phyloP scores from a whole-genome alignment of 2,888 invertebrate genomes.

The Drosophila glabriapex region DNA sequence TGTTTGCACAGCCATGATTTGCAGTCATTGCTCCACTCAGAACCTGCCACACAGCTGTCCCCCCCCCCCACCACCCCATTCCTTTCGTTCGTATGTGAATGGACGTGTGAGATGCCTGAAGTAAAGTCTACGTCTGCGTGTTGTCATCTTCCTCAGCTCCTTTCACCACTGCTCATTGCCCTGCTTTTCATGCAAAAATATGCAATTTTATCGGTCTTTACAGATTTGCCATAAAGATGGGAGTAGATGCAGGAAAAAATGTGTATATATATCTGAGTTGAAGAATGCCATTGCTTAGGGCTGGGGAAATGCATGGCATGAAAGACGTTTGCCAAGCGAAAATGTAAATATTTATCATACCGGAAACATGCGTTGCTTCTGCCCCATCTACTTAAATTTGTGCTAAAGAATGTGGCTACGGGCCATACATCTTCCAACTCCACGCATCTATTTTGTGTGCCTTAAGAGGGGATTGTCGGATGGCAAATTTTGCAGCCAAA shows the following conservation, averaged over 20 bases:
- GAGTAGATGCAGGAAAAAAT: slow-evolving; percentile 5
- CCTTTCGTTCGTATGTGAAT: slow-evolving; percentile 11
- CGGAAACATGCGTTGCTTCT: slow-evolving; percentile 60
- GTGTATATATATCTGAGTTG: slow-evolving; percentile 43
- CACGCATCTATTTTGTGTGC: background rate
- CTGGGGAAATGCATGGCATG: slow-evolving; percentile 46
- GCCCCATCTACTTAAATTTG: slow-evolving; percentile 60
- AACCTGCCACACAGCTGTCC: background rate
- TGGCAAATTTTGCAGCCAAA: slow-evolving; percentile 33
- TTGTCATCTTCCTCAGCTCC: slow-evolving; percentile 12
- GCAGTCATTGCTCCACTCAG: slow-evolving; percentile 57
- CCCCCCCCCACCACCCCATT: too few relatives aligned
- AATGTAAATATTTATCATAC: slow-evolving; percentile 81
- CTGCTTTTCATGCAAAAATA: slow-evolving; percentile 70
- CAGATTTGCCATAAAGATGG: slow-evolving; percentile 63
- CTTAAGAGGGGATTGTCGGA: background rate
- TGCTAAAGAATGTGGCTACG: slow-evolving; percentile 39
- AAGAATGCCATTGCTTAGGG: slow-evolving; percentile 33
- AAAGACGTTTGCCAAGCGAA: slow-evolving; percentile 75
- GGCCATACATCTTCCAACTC: slow-evolving; percentile 5
- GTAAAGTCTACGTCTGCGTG: slow-evolving; percentile 43
- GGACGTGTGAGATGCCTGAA: slow-evolving; percentile 59
- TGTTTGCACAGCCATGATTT: slow-evolving; percentile 78
- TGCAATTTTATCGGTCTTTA: slow-evolving; percentile 83
- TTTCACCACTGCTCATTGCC: slow-evolving; percentile 22